These are phyloP conservation scores for Cephonodes hylas DNA, from an alignment of 2,888 invertebrate genomes.

Conservation along the genomic window DNA sequence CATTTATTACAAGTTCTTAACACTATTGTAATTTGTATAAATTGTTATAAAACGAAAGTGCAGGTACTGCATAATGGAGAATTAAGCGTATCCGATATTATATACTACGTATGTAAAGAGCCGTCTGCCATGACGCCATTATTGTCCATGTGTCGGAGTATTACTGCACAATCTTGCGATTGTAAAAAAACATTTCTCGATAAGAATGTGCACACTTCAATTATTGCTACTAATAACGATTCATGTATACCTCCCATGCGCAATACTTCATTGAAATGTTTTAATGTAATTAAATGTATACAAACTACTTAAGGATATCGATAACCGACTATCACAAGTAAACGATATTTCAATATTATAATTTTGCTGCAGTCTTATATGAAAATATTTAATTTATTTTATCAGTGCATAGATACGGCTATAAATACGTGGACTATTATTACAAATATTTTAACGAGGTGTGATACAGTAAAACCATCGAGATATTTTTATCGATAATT, in stretches of 20 bases:
- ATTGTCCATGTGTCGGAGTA: constrained; percentile 4
- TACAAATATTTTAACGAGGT: too few relatives aligned
- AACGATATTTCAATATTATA: neutral
- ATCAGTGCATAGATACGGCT: neutral
- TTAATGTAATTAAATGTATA: neutral
- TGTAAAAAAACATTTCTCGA: neutral
- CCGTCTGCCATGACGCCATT: constrained; percentile 10
- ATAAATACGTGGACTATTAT: neutral
- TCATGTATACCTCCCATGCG: too few relatives aligned
- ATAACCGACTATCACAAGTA: neutral
- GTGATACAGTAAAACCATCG: neutral
- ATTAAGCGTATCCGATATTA: constrained; percentile 67
- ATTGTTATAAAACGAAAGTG: constrained; percentile 67
- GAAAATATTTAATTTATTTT: neutral
- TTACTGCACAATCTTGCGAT: neutral
- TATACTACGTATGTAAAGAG: constrained; percentile 20
- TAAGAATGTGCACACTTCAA: neutral
- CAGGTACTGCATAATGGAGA: constrained; percentile 71
- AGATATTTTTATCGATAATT: neutral
- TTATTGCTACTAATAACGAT: neutral
- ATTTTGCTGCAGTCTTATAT: neutral
- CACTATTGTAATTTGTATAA: constrained; percentile 61
- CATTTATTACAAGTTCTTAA: constrained; percentile 58
- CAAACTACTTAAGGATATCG: neutral
- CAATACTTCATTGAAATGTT: neutral